phyloP scores from a whole-genome alignment of 2,797 vertebrate genomes.

The Clarias fuscus region DNA sequence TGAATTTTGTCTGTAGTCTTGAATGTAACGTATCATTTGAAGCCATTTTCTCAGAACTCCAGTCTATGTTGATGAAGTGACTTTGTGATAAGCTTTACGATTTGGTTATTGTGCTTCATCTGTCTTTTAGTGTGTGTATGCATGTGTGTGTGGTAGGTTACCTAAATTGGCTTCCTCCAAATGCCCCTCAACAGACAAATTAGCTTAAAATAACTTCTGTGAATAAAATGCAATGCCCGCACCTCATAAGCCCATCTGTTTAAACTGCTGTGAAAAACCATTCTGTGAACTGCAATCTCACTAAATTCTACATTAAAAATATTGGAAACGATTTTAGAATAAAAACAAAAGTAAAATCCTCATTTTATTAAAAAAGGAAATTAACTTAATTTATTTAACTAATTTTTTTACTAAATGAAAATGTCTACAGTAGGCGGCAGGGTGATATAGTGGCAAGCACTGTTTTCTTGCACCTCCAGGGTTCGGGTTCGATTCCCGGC shows the following conservation, averaged over 20 bases:
- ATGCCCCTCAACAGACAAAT: not conserved
- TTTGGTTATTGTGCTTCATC: slow-evolving; percentile 25
- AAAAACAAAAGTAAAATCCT: not conserved
- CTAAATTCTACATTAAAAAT: not conserved
- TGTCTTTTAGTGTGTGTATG: not conserved
- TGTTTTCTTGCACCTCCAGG: no score
- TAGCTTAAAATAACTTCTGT: not conserved
- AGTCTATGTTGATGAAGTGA: slow-evolving; percentile 45
- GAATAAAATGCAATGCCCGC: not conserved
- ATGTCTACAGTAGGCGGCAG: no score
- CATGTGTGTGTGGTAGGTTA: not conserved
- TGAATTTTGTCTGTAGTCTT: slow-evolving; percentile 47
- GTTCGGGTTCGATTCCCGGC: no score
- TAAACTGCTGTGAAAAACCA: not conserved
- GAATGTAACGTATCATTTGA: slow-evolving; percentile 49
- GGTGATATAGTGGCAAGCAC: no score
- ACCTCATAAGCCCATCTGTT: not conserved
- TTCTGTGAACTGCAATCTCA: not conserved
- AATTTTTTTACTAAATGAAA: no score
- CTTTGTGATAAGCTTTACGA: slow-evolving; percentile 35
- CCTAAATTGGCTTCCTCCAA: not conserved
- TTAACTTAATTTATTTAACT: no score
- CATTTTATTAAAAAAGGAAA: no score
- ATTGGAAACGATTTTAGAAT: not conserved
- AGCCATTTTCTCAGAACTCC: slow-evolving; percentile 49